phyloP scores from a whole-genome alignment of 2,113 vertebrate species.

The Urocynchramus pylzowi region DNA sequence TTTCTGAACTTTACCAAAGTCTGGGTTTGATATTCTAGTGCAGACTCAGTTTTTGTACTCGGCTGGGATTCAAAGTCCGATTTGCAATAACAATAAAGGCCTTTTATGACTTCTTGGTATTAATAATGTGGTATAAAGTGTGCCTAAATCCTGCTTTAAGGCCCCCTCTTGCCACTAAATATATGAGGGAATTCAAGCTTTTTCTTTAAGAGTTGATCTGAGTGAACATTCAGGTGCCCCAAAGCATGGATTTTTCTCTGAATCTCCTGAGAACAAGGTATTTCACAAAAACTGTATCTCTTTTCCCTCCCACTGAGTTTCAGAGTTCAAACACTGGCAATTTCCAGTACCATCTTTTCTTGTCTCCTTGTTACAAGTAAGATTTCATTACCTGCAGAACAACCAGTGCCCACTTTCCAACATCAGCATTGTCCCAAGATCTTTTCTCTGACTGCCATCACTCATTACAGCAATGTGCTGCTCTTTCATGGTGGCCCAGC shows the following conservation, averaged over 20 bases:
- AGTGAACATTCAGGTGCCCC: neutral
- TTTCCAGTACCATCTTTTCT: conserved; percentile 41
- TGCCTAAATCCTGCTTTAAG: conserved; percentile 44
- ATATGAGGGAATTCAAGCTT: neutral
- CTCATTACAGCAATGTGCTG: neutral
- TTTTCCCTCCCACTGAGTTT: conserved; percentile 61
- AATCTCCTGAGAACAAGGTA: neutral
- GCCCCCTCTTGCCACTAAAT: neutral
- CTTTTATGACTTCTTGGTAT: conserved; percentile 45
- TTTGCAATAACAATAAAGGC: conserved; percentile 28
- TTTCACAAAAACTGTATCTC: conserved; percentile 46
- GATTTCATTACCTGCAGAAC: conserved; percentile 11
- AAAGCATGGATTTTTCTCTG: conserved; percentile 14
- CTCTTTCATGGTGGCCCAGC: conserved; percentile 40
- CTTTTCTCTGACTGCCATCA: neutral
- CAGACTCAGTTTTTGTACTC: conserved; percentile 31
- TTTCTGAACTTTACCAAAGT: conserved; percentile 44
- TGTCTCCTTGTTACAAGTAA: conserved; percentile 5
- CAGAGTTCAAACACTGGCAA: conserved; percentile 41
- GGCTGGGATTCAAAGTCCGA: conserved; percentile 12
- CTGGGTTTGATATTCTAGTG: conserved; percentile 37
- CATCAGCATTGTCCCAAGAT: neutral
- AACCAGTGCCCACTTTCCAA: neutral
- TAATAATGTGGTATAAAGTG: conserved; percentile 23
- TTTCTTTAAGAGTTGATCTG: conserved; percentile 8